phyloP scores from a whole-genome alignment of 2,797 vertebrate genomes.

The Onychomys arenicola region DNA sequence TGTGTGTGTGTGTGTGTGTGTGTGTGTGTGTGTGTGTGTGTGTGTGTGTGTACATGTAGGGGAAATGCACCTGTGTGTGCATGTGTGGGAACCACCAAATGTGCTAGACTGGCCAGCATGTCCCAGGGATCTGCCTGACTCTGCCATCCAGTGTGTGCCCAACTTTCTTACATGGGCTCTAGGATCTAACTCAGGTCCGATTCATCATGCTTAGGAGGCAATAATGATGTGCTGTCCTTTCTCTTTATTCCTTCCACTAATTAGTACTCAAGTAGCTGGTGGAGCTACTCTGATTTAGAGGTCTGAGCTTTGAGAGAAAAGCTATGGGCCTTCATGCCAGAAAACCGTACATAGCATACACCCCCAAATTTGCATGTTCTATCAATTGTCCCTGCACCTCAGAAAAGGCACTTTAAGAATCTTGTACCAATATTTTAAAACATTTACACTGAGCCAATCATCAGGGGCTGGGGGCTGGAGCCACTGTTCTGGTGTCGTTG shows the following conservation, averaged over 20 bases:
- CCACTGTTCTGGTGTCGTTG: not conserved
- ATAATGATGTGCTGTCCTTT: not conserved
- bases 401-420: not conserved
- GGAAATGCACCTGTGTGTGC: not conserved
- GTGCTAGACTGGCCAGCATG: not conserved
- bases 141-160: not conserved
- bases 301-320: not conserved
- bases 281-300: not conserved
- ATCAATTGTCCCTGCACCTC: not conserved
- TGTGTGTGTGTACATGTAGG: not conserved
- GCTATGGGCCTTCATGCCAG: not conserved
- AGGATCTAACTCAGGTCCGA: not conserved
- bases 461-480: not conserved
- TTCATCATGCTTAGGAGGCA: no score
- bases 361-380: not conserved
- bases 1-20: no score
- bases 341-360: not conserved
- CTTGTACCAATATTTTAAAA: not conserved
- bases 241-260: not conserved
- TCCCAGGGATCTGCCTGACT: not conserved
- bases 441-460: not conserved
- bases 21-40: not conserved
- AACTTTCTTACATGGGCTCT: not conserved
- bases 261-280: not conserved
- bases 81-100: not conserved